These are phyloP conservation scores for Alcis repandata DNA, from an alignment of 2,888 invertebrate genomes.

Conservation along the genomic window DNA sequence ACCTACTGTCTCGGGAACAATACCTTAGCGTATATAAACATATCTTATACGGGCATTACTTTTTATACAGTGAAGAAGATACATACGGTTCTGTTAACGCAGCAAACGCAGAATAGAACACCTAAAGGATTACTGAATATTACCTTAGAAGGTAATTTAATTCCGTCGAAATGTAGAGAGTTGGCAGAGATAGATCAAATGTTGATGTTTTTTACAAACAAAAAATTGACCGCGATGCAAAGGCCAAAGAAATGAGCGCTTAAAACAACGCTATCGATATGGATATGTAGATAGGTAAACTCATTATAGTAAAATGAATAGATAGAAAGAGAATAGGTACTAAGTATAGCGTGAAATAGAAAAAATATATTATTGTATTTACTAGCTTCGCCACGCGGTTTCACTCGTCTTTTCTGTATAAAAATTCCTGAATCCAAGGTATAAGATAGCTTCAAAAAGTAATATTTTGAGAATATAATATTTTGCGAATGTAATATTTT, in stretches of 20 bases:
- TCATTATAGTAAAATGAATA: too few species aligned
- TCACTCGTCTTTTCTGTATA: too few species aligned
- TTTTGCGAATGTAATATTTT: too few species aligned
- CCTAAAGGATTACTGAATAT: slow-evolving; percentile 9
- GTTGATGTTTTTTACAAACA: background rate
- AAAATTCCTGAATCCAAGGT: too few species aligned
- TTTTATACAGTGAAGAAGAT: slow-evolving; percentile 8
- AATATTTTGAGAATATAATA: too few species aligned
- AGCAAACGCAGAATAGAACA: background rate
- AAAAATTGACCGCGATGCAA: background rate
- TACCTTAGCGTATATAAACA: slow-evolving; percentile 11
- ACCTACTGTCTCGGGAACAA: slow-evolving; percentile 9
- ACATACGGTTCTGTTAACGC: background rate
- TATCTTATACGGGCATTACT: slow-evolving; percentile 11
- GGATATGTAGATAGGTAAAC: too few species aligned
- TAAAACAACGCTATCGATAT: too few species aligned
- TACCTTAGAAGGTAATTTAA: slow-evolving; percentile 9
- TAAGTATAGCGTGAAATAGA: too few species aligned
- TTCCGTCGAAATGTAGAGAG: slow-evolving; percentile 3
- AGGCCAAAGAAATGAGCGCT: background rate
- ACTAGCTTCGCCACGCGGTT: too few species aligned
- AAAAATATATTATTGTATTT: too few species aligned
- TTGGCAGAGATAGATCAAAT: slow-evolving; percentile 1
- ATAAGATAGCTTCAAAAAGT: too few species aligned
- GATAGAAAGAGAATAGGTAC: too few species aligned